phyloP scores from a whole-genome alignment of 2,888 invertebrate species.

The Xestia ashworthii region DNA sequence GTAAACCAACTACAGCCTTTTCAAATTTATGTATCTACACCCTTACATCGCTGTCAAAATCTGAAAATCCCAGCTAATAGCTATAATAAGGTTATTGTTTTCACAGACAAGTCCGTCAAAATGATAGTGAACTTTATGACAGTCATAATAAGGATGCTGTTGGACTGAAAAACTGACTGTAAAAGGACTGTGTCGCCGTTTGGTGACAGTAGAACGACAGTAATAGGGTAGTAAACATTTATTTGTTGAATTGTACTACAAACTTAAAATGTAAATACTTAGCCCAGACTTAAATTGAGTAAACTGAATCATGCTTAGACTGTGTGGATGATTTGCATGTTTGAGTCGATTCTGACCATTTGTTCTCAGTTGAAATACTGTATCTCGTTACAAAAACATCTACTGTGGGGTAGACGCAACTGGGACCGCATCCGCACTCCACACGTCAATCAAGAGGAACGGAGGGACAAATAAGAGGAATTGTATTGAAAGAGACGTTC shows the following conservation, averaged over 20 bases:
- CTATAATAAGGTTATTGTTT: neutral
- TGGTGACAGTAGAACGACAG: neutral
- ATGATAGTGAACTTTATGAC: neutral
- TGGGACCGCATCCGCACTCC: conserved; percentile 72
- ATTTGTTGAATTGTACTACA: neutral
- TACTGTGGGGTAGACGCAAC: conserved; percentile 64
- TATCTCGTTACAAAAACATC: neutral
- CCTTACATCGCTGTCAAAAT: neutral
- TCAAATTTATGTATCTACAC: neutral
- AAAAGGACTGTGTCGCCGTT: neutral
- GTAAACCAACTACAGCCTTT: neutral
- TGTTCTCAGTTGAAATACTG: conserved; percentile 1
- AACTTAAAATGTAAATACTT: neutral
- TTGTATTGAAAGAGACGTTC: conserved; percentile 57
- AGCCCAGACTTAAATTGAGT: neutral
- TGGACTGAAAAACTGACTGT: neutral
- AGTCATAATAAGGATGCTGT: neutral
- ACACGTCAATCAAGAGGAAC: conserved; percentile 72
- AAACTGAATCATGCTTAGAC: neutral
- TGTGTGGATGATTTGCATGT: neutral
- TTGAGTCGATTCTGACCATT: neutral
- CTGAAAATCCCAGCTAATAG: neutral
- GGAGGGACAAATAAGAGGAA: conserved; percentile 61
- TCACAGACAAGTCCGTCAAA: neutral
- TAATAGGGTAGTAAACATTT: neutral